These are phyloP conservation scores for Helicoverpa armigera DNA, from an alignment of 1,140 invertebrate species.

Conservation along the genomic window DNA sequence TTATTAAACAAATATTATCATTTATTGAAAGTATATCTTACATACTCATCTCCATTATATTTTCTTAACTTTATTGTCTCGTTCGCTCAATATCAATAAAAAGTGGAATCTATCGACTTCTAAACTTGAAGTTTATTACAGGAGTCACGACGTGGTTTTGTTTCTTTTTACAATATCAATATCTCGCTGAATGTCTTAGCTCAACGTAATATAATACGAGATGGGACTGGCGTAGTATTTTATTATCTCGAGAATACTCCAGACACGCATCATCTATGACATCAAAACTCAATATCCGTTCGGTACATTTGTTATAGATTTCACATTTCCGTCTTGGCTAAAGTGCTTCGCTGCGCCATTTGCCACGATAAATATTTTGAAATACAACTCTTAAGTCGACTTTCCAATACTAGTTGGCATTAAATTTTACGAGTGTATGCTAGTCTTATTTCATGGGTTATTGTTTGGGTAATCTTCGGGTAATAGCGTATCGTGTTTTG, in stretches of 20 bases:
- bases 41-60: too few species aligned
- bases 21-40: too few species aligned
- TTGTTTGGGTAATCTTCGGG: constrained; percentile 60
- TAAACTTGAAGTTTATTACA: constrained; percentile 19
- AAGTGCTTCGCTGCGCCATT: constrained; percentile 66
- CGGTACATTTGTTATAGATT: constrained; percentile 78
- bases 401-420: constrained; percentile 71
- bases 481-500: constrained; percentile 44
- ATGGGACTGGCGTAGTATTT: constrained; percentile 67
- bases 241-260: constrained; percentile 72
- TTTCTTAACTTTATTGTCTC: neutral
- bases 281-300: constrained; percentile 81
- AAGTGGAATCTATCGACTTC: neutral
- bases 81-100: neutral
- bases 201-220: constrained; percentile 57
- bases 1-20: too few species aligned
- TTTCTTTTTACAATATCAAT: constrained; percentile 41
- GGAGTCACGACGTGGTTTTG: constrained; percentile 8
- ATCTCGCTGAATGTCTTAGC: constrained; percentile 45
- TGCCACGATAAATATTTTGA: constrained; percentile 70
- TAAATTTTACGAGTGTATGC: constrained; percentile 67
- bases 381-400: constrained; percentile 68
- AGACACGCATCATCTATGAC: constrained; percentile 75
- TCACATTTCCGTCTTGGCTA: constrained; percentile 71
- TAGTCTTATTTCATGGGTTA: constrained; percentile 62